Conservation (phyloP, 2,113 vertebrate species). For the rat (Rattus norvegicus) region DNA sequence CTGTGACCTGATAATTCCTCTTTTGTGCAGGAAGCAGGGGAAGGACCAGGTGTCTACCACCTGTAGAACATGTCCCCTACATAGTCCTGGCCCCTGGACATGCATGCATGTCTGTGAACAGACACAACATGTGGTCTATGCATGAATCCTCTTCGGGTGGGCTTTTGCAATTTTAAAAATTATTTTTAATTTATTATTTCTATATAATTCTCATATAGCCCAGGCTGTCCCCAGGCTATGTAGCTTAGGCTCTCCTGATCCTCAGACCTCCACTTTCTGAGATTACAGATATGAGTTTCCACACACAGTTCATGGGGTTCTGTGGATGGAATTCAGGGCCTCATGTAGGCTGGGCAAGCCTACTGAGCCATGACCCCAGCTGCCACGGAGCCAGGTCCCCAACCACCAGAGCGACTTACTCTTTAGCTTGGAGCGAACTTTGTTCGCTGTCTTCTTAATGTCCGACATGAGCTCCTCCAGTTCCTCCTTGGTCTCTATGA, state of each 20-base stretch:
- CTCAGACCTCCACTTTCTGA: background rate
- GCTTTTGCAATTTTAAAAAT: background rate
- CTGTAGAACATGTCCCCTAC: background rate
- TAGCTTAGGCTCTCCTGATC: background rate
- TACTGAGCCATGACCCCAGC: background rate
- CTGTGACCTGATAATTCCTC: background rate
- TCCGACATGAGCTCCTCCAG: conserved; percentile 97
- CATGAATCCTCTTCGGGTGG: background rate
- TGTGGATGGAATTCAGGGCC: background rate
- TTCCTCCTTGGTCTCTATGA: conserved; percentile 95
- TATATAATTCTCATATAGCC: background rate
- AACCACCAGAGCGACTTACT: conserved; percentile 88
- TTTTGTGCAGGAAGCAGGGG: background rate
- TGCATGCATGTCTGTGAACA: background rate
- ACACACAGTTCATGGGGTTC: background rate
- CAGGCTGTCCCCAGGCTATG: background rate
- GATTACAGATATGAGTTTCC: background rate
- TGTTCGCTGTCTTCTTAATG: conserved; percentile 98
- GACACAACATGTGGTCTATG: background rate
- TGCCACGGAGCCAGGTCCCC: background rate
- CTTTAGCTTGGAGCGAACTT: conserved; percentile 98
- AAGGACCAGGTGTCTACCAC: background rate
- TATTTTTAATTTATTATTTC: background rate
- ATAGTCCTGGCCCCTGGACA: background rate
- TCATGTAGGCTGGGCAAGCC: background rate